These are phyloP conservation scores for Microcebus ravelobensis DNA, from an alignment of 2,113 vertebrate species.

Conservation along the genomic window DNA sequence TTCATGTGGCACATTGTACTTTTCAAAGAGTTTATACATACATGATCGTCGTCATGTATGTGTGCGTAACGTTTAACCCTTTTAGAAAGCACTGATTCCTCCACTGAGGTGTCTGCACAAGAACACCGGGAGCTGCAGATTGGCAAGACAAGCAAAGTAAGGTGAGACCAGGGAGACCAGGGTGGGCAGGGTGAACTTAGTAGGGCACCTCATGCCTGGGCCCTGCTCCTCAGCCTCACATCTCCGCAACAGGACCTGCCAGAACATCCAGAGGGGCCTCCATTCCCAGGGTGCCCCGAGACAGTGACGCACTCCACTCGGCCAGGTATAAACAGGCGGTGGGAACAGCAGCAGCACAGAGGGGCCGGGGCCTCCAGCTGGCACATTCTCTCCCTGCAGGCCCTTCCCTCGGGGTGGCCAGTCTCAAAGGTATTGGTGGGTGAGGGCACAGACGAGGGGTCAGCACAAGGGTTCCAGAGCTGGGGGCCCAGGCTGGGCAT, in stretches of 20 bases:
- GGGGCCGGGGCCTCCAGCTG: background rate
- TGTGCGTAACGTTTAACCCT: background rate
- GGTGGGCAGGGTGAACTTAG: background rate
- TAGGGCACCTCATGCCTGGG: background rate
- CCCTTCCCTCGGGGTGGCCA: background rate
- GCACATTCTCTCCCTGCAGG: background rate
- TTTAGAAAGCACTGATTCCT: background rate
- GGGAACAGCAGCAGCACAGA: background rate
- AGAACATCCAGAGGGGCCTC: background rate
- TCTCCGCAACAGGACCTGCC: background rate
- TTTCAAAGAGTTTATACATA: background rate
- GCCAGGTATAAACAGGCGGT: background rate
- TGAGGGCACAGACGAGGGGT: background rate
- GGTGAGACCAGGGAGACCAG: background rate
- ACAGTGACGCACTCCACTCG: accelerated
- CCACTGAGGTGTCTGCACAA: background rate
- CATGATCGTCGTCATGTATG: background rate
- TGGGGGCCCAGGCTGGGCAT: background rate
- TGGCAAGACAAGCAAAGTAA: background rate
- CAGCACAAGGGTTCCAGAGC: background rate
- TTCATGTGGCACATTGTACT: background rate
- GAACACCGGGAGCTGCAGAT: background rate
- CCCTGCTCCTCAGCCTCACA: background rate
- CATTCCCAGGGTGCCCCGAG: background rate
- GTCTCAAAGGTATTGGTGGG: background rate